Base-by-base conservation (phyloP, 2,888 invertebrate genomes). In the Lamellibrachia satsuma region DNA sequence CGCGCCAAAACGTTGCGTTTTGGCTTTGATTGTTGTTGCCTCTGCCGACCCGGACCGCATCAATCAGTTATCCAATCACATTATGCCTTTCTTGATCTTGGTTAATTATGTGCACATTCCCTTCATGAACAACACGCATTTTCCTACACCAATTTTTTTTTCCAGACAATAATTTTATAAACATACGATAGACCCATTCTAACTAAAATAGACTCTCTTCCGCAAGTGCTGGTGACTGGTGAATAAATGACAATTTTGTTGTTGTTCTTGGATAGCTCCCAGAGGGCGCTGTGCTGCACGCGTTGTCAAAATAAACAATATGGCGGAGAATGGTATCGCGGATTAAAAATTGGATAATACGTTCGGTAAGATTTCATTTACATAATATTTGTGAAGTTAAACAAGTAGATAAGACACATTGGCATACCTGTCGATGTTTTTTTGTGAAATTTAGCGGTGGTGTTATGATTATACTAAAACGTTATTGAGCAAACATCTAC, bases 301-400 rank as follows among this genome's bases (percentile, higher is more conserved):
- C 75, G 75, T 75, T 75, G 75, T 75, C 75, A 75, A 75, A 75
- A 75, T 75, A 75, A 75, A 75, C 75, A 75, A 75, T 75, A 75
- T 75, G 75, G 75, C 75, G 75, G 75, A 75, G n/a, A 22, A 75
- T 75, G 15, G 55, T 55, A 7, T 55, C 8, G 75, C 75, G 75
- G n/a, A 75, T 75, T 75, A 75, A 75, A 75, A 75, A 75, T 75
- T 3, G 15, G 75, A 75, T 75, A 75, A 75, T 75, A 75, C 75
- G 22, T 75, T 75, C 75, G 75, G 75, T 75, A 75, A 75, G 75
- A 75, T 22, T 57, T 57, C 57, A 57, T 15, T 75, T 75, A 15
- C n/a, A 11, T 75, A 75, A 3, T 75, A 75, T 75, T 22, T 75
- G 22, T 75, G n/a, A 75, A 15, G 22, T 75, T 75, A 75, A 4